A percentile compares a stretch with the other conserved stretches of the same genome.
Conservation (phyloP, 2,113 vertebrate genomes). For the Colius striatus region DNA sequence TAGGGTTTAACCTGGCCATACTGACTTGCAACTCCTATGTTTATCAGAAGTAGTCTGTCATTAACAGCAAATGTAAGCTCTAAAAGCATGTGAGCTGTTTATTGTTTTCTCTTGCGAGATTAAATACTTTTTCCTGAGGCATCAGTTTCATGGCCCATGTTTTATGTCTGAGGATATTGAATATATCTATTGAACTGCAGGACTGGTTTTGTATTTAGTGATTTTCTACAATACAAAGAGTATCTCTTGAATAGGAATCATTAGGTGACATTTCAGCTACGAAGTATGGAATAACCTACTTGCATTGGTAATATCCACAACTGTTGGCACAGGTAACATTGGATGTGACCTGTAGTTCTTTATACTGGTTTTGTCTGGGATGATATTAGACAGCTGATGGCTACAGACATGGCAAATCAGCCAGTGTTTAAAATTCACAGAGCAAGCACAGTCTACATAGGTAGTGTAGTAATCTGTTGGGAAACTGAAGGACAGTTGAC, state of each 20-base stretch:
- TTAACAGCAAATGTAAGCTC: background rate
- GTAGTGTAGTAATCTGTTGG: background rate
- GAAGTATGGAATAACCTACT: background rate
- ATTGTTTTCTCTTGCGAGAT: background rate
- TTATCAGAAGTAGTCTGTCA: background rate
- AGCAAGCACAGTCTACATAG: background rate
- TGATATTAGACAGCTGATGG: background rate
- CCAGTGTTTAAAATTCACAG: background rate
- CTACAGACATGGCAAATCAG: background rate
- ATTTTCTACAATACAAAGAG: background rate
- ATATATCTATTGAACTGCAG: background rate
- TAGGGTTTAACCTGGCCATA: background rate
- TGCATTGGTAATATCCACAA: background rate
- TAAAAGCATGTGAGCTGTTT: background rate
- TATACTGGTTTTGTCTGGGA: background rate
- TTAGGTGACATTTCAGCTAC: background rate
- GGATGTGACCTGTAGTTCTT: background rate
- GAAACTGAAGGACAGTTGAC: background rate
- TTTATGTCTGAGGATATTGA: background rate
- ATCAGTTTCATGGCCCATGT: accelerated
- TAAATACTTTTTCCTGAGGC: background rate
- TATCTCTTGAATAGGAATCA: background rate
- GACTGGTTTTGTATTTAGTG: background rate
- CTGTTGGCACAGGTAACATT: background rate
- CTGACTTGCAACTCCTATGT: accelerated